These are phyloP conservation scores for Drosophila niveifrons DNA, from an alignment of 2,888 invertebrate species.

Conservation along the genomic window DNA sequence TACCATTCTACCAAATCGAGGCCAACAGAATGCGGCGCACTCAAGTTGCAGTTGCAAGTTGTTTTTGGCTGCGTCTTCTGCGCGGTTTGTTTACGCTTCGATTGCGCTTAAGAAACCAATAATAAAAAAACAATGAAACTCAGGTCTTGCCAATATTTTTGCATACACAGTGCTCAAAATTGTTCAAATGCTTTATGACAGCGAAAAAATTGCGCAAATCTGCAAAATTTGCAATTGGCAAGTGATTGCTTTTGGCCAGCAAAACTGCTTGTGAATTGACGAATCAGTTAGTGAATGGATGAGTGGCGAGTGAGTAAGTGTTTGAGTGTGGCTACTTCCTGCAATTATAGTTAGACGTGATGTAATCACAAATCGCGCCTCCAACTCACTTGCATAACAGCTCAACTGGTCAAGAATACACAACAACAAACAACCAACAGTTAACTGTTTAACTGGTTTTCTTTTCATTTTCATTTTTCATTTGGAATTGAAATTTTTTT, in stretches of 20 bases:
- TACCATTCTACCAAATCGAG: slow-evolving; percentile 50
- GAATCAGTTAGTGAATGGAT: slow-evolving; percentile 12
- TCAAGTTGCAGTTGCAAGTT: slow-evolving; percentile 34
- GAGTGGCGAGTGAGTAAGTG: slow-evolving; percentile 1
- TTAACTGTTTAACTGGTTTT: slow-evolving; percentile 52
- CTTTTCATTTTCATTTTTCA: slow-evolving; percentile 36
- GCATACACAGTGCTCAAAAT: slow-evolving; percentile 16
- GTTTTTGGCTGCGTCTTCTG: slow-evolving; percentile 26
- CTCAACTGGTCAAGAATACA: slow-evolving; percentile 76
- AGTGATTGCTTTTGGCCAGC: slow-evolving; percentile 37
- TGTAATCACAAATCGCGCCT: slow-evolving; percentile 57
- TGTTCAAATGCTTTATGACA: slow-evolving; percentile 45
- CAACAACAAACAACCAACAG: slow-evolving; percentile 2
- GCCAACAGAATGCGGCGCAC: slow-evolving; percentile 48
- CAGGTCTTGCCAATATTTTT: slow-evolving; percentile 34
- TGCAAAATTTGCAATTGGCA: slow-evolving; percentile 39
- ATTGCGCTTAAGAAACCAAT: slow-evolving; percentile 48
- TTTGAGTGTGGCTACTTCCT: slow-evolving; percentile 58
- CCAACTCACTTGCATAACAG: slow-evolving; percentile 64
- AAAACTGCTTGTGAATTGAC: slow-evolving; percentile 23
- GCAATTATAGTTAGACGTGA: slow-evolving; percentile 69
- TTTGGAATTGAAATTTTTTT: slow-evolving; percentile 18
- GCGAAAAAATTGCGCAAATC: slow-evolving; percentile 48
- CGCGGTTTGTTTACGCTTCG: slow-evolving; percentile 35
- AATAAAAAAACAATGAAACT: slow-evolving; percentile 13